A percentile compares a stretch with the other conserved stretches of the same genome.
These are phyloP conservation scores for Scytalopus superciliaris DNA, from an alignment of 2,113 vertebrate species.

Conservation along the genomic window DNA sequence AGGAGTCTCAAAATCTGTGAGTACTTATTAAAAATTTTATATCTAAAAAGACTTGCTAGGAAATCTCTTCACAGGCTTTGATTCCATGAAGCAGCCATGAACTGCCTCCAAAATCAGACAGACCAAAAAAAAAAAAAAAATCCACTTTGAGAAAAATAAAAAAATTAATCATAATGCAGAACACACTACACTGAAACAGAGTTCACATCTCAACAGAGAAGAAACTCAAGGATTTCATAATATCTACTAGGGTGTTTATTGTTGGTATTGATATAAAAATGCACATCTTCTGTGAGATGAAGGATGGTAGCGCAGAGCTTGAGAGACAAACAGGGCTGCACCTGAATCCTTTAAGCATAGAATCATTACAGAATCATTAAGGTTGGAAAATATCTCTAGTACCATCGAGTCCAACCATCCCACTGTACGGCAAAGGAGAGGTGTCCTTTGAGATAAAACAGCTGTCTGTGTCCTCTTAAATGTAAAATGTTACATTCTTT, in stretches of 20 bases:
- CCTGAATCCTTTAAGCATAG: neutral
- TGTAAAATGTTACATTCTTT: neutral
- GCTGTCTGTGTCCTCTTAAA: neutral
- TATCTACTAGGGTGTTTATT: neutral
- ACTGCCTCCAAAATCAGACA: neutral
- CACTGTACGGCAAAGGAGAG: neutral
- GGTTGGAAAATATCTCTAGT: neutral
- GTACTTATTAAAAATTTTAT: neutral
- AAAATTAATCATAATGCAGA: neutral
- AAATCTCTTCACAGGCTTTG: neutral
- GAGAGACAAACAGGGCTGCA: neutral
- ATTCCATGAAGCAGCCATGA: neutral
- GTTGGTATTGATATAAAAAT: neutral
- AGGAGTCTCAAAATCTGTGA: neutral
- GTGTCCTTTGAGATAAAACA: neutral
- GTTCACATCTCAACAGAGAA: neutral
- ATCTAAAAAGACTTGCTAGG: neutral
- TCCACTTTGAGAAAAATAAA: neutral
- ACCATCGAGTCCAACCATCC: neutral
- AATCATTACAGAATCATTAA: neutral
- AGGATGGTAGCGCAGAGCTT: neutral
- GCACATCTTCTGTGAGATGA: accelerated
- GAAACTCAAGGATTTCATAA: neutral
- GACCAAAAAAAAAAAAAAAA: neutral
- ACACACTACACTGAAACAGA: neutral